Base-by-base conservation (phyloP, 2,113 vertebrate genomes). In the Furnarius figulus region DNA sequence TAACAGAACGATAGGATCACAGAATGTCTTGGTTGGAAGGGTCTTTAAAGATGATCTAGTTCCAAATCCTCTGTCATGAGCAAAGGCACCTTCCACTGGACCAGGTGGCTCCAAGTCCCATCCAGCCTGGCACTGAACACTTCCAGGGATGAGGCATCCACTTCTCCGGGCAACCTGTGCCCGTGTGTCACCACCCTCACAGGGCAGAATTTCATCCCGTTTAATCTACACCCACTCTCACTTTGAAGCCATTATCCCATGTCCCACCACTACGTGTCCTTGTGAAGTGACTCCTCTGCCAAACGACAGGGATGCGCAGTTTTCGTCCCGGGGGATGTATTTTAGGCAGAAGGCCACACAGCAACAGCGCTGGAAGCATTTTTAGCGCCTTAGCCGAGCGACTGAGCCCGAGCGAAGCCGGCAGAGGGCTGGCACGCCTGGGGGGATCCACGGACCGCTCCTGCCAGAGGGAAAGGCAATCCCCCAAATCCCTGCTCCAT, bases 271-370 rank as follows among this genome's bases (percentile, higher is more conserved):
- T 49, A 19, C 21, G 5, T 0, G n/a, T 7, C 55, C 9, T 31
- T 23, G 67, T 49, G 62, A 33, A 31, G 37, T 17, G 35, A 8
- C 31, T 62, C 13, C 5, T 9, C 23, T 31, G 14, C 19, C 6
- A 31, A 35, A 70, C 15, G 2, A 17, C 7, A 35, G 8, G 10
- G 7, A 21, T 2, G 6, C 0, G 0, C 0, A 9, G 10, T 8
- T 52, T 37, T 50, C 40, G n/a, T 28, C 35, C 33, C 6, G 4
- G 2, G 5, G 33, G 21, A 25, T 3, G 12, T 7, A 14, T 47
- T 17, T 46, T 23, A 21, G 39, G n/a, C 22, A 67, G 27, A 27
- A 15, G 7, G 16, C 3, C 5, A 8, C 4, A 8, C 0, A 52
- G 8, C 70, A 66, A 8, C 5, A 65, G 17, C 13, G 17, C 21